phyloP scores from a whole-genome alignment of 2,113 vertebrate species.

The Acanthisitta chloris region DNA sequence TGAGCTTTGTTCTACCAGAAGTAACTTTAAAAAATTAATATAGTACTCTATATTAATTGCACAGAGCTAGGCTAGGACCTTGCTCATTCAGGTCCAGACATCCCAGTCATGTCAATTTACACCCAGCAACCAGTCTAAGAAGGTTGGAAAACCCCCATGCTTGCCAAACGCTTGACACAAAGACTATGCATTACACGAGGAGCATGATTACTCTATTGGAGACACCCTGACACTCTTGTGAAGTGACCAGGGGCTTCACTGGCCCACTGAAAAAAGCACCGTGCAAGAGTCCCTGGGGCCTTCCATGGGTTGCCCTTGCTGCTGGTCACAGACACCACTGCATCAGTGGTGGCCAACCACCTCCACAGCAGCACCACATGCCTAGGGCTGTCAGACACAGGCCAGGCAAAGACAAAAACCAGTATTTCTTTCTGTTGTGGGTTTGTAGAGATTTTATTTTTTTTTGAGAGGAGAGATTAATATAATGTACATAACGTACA shows the following conservation, averaged over 20 bases:
- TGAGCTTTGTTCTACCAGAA: background rate
- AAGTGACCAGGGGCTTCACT: background rate
- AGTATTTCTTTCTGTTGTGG: background rate
- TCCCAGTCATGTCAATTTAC: background rate
- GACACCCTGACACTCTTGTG: fast-evolving
- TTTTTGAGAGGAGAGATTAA: background rate
- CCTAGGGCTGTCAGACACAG: background rate
- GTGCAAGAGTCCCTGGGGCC: fast-evolving
- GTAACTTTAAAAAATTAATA: background rate
- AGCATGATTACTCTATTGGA: fast-evolving
- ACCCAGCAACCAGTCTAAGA: background rate
- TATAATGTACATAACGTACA: fast-evolving
- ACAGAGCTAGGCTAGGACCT: background rate
- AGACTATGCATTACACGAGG: background rate
- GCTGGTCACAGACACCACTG: fast-evolving
- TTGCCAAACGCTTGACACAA: background rate
- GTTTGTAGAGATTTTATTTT: background rate
- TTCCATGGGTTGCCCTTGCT: fast-evolving
- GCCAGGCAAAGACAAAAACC: background rate
- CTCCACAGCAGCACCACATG: fast-evolving
- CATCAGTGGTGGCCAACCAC: fast-evolving
- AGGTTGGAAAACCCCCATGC: fast-evolving
- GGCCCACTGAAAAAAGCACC: background rate
- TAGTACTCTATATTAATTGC: background rate
- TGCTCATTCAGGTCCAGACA: background rate